Conservation (phyloP, 2,113 vertebrate genomes). For the Limnothrissa miodon region DNA sequence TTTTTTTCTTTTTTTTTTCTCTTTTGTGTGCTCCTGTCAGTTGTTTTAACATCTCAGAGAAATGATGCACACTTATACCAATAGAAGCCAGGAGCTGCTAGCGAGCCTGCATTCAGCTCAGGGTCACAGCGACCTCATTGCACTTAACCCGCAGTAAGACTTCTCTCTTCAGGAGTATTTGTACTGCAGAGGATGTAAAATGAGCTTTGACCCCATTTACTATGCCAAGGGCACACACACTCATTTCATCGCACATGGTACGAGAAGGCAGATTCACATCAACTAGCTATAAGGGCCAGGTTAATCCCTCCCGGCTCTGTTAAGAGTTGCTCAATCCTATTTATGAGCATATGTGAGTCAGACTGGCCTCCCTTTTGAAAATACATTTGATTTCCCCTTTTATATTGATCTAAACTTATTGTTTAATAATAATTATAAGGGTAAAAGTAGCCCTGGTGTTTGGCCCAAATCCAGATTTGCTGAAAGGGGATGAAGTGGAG, state of each 20-base stretch:
- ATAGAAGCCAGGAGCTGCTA: neutral
- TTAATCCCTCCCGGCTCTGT: neutral
- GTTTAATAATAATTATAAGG: neutral
- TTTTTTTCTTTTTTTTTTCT: too few relatives aligned
- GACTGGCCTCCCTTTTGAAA: neutral
- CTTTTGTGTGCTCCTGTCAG: too few relatives aligned
- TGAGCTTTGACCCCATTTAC: neutral
- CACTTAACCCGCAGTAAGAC: neutral
- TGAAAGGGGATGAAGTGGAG: constrained; percentile 19
- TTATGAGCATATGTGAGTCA: neutral
- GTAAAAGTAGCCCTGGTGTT: constrained; percentile 10
- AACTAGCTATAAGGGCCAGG: neutral
- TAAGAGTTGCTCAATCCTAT: neutral
- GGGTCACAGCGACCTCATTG: neutral
- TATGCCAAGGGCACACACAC: neutral
- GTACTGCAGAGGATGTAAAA: neutral
- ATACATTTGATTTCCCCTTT: neutral
- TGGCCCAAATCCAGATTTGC: constrained; percentile 42
- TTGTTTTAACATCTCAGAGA: too few relatives aligned
- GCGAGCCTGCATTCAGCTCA: neutral
- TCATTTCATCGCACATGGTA: neutral
- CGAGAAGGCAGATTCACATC: neutral
- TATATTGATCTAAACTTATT: neutral
- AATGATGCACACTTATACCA: too few relatives aligned
- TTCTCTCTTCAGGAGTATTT: neutral